Conservation (phyloP, 2,797 vertebrate genomes). For the Microchirus variegatus region DNA sequence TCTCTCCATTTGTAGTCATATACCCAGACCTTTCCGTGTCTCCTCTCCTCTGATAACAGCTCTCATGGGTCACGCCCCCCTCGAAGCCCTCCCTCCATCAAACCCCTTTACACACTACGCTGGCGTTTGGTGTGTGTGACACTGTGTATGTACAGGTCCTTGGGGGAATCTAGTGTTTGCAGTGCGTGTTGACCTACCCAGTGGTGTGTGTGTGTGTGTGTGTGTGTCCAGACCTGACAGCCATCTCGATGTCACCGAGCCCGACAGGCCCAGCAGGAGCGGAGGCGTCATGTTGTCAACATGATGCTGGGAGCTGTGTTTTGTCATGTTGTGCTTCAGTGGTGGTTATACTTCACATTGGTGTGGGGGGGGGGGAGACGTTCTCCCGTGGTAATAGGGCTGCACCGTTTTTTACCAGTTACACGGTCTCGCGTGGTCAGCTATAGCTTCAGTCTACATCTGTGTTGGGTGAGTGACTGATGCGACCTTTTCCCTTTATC, state of each 20-base stretch:
- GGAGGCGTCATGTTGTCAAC: conserved; percentile 55
- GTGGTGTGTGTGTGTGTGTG: conserved; percentile 65
- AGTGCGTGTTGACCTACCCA: conserved; percentile 76
- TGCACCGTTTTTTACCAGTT: conserved; percentile 2
- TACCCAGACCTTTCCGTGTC: conserved; percentile 64
- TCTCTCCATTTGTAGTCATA: conserved; percentile 81
- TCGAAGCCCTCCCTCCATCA: conserved; percentile 50
- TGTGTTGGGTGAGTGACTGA: neutral
- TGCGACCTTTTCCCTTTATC: too few relatives aligned
- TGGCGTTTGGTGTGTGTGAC: conserved; percentile 65
- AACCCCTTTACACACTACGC: conserved; percentile 62
- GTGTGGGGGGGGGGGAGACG: too few relatives aligned
- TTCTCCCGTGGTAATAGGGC: conserved; percentile 1
- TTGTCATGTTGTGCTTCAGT: conserved; percentile 29
- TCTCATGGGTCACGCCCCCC: conserved; percentile 52
- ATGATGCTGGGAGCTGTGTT: conserved; percentile 38
- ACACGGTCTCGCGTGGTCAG: neutral
- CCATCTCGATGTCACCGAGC: conserved; percentile 64
- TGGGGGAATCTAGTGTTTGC: conserved; percentile 77
- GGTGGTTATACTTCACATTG: conserved; percentile 32
- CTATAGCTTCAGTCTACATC: neutral
- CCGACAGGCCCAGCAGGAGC: conserved; percentile 60
- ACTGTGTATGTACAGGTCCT: conserved; percentile 76
- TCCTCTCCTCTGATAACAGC: conserved; percentile 55
- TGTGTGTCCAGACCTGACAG: conserved; percentile 72